Evolutionary conservation across 2,888 invertebrate genomes (phyloP), one percentile per base, ranked within the genome.

Genomic region (Brachyptera putata): DNA sequence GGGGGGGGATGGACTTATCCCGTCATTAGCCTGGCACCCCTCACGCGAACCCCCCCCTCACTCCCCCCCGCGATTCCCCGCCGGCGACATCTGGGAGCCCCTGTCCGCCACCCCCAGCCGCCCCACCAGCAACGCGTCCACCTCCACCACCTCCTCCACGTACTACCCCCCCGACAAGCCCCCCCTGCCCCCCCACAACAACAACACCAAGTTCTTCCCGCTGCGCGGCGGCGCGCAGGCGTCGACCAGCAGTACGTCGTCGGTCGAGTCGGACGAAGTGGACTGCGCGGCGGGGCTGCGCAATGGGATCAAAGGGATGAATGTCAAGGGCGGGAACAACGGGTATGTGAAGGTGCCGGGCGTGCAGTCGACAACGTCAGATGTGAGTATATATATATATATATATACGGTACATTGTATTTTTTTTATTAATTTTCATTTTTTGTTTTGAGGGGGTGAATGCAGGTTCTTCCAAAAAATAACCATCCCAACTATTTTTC

Each of bases 21-120:
- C n/a, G n/a, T n/a, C n/a, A n/a, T n/a, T n/a, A n/a, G n/a, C n/a
- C n/a, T n/a, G n/a, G n/a, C n/a, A n/a, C n/a, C n/a, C n/a, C n/a
- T n/a, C n/a, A n/a, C n/a, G n/a, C n/a, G n/a, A n/a, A n/a, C 56
- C 11, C 71, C 77, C 16, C 30, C 48, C 11, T 36, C 57, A n/a
- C 48, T 34, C 24, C 53, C 3, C n/a, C 24, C 30, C 25, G 34
- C 34, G n/a, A n/a, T n/a, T n/a, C 53, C 30, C 18, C 1, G 22
- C 53, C n/a, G 25, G 25, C 34, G 34, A 34, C 18, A 34, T 36
- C 4, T 53, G 34, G 30, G 30, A 30, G 26, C 39, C 58, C 4
- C 48, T 56, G 22, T 53, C 53, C 13, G 41, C 48, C 11, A 41
- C 36, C 43, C 41, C 56, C 18, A 34, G 57, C 22, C 55, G 60